Evolutionary conservation across 1,140 invertebrate genomes (phyloP), one percentile per base, ranked within the genome.

Genomic region (Subanguina moxae): DNA sequence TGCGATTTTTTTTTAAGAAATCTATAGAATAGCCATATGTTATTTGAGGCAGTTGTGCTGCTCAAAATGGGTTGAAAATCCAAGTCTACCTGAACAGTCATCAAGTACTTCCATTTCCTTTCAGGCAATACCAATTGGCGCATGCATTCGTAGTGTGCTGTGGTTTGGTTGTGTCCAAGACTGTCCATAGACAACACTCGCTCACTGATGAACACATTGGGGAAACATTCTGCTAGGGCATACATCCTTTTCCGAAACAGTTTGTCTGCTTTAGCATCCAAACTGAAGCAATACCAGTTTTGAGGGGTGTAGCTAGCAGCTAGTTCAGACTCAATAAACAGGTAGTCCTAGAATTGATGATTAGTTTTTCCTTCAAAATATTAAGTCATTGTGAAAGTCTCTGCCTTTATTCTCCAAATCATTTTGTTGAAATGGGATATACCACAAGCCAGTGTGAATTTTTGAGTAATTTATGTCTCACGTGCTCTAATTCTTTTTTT

Each of bases 301-400:
- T 74, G 76, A 13, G 72, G 76, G 19, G 72, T 27, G 48, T 78
- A 74, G 8, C 25, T 43, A n/a, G 72, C 71, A n/a, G 72, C 72
- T 27, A 74, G 57, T 30, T 78, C 76, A 58, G 63, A 23, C 58
- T 74, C 72, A 23, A 74, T 9, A 5, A 80, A 67, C 8, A n/a
- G 46, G 63, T 74, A 74, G 62, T 74, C 72, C 71, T 76, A 67
- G 72, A 71, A 75, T 56, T 52, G 8, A 7, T 3, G 23, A 19
- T 52, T 7, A 25, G 8, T 8, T 3, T 52, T 52, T 15, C 17
- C 3, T 52, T 52, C 23, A 3, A 19, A 52, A 52, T 45, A 21
- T 52, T 15, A 25, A 19, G n/a, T 13, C 43, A 45, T 13, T 45
- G 11, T 45, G n/a, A 45, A 45, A 13, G 11, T 45, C 11, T 45